Percentiles rank a stretch among this genome's conserved stretches.
Conservation (phyloP, 1,140 invertebrate genomes). For the Euura lappo region DNA sequence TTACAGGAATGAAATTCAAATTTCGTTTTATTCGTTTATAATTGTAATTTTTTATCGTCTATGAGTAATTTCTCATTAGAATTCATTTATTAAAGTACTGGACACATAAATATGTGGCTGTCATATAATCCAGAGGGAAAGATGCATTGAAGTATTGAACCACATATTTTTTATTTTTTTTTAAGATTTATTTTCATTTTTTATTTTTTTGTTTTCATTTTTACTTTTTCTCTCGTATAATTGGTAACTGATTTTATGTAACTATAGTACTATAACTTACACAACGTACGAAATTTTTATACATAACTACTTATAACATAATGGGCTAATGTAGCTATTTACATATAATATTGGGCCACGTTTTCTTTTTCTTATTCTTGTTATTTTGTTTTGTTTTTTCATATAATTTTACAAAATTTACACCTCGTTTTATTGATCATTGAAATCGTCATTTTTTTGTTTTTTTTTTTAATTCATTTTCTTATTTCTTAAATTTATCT, state of each 20-base stretch:
- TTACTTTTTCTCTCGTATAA: slow-evolving; percentile 5
- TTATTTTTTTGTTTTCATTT: not conserved
- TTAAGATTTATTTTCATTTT: too few relatives aligned
- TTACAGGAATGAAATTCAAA: too few relatives aligned
- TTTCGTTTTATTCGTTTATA: too few relatives aligned
- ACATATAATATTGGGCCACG: slow-evolving; percentile 9
- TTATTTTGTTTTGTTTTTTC: slow-evolving; percentile 6
- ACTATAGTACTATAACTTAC: not conserved
- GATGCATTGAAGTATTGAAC: too few relatives aligned
- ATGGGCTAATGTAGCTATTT: slow-evolving; percentile 11
- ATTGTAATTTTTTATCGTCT: too few relatives aligned
- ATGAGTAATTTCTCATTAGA: too few relatives aligned
- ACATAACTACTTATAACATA: not conserved
- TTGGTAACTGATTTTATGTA: slow-evolving; percentile 6
- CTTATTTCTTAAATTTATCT: too few relatives aligned
- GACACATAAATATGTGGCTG: too few relatives aligned
- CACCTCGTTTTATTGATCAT: not conserved
- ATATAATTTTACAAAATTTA: slow-evolving; percentile 10
- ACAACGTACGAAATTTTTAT: slow-evolving; percentile 7
- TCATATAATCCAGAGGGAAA: too few relatives aligned
- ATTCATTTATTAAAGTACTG: too few relatives aligned
- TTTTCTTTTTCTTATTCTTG: slow-evolving; percentile 18
- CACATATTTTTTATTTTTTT: too few relatives aligned
- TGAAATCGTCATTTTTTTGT: not conserved
- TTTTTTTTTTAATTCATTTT: not conserved